Evolutionary conservation across 2,888 invertebrate genomes (phyloP), one percentile per base, ranked within the genome.

Genomic region (Pseudococcus longispinus): DNA sequence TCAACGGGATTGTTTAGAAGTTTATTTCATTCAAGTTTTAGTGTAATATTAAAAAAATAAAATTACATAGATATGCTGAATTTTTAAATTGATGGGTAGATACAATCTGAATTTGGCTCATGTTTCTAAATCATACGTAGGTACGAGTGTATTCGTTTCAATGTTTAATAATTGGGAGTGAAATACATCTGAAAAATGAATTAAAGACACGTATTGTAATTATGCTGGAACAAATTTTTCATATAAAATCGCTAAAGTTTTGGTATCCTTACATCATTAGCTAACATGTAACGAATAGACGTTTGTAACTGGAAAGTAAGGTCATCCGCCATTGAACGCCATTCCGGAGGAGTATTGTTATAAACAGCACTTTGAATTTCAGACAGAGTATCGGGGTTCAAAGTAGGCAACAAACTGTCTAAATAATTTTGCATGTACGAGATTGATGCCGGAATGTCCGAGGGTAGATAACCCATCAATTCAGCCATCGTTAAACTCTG

Each of bases 361-460:
- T 80, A 80, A 80, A 80, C 77, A 1, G 42, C 42, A 11, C 42
- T 42, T 20, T 80, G 77, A 80, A 80, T 80, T 42, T 80, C 77
- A 80, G 42, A 42, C 23, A 80, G 20, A 18, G 37, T 42, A 42
- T 42, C 42, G 8, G 77, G 20, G 13, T 42, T 80, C 20, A 80
- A 20, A 3, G 77, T 9, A 20, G 77, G 77, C 20, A 80, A 37
- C n/a, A 80, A 20, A 11, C 2, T 11, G 23, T 80, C 77, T 18
- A 80, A 20, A 20, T 80, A 80, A 42, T 42, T 80, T 13, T 18
- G n/a, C 77, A 80, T 80, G 77, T 80, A 80, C 13, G 13, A 1
- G 9, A 29, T 20, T 4, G 77, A 37, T 13, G 77, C 8, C 2
- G 77, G 77, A 1, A 80, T 2, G 20, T 80, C 42, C 8, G 77